phyloP scores from a whole-genome alignment of 2,113 vertebrate genomes.

The Lynx canadensis region DNA sequence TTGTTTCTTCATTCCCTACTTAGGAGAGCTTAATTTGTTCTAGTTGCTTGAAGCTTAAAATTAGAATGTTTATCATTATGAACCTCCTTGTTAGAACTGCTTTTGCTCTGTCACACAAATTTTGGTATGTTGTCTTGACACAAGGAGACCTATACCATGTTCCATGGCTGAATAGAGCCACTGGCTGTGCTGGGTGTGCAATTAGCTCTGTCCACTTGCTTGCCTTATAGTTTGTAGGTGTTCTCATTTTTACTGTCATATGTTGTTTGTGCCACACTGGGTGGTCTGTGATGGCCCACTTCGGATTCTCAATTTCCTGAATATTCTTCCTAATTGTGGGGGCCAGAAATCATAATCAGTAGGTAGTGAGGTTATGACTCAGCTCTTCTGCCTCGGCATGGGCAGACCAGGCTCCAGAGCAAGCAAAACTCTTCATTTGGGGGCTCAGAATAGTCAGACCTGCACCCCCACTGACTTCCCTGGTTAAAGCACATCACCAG shows the following conservation, averaged over 20 bases:
- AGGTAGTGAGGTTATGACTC: background rate
- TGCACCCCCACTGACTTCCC: background rate
- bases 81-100: background rate
- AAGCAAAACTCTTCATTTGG: background rate
- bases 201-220: background rate
- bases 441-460: background rate
- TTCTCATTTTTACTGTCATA: background rate
- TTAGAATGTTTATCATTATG: background rate
- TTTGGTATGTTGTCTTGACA: background rate
- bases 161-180: background rate
- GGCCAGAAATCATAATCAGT: background rate
- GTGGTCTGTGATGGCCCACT: background rate
- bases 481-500: too few species aligned
- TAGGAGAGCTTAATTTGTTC: background rate
- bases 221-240: background rate
- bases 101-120: background rate
- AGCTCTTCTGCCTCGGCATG: background rate
- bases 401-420: background rate
- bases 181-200: background rate
- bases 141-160: background rate
- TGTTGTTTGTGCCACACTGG: background rate
- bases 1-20: background rate
- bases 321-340: background rate
- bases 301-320: background rate
- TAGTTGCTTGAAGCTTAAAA: background rate